Conservation (phyloP, 2,113 vertebrate species). For the Oncorhynchus mykiss region DNA sequence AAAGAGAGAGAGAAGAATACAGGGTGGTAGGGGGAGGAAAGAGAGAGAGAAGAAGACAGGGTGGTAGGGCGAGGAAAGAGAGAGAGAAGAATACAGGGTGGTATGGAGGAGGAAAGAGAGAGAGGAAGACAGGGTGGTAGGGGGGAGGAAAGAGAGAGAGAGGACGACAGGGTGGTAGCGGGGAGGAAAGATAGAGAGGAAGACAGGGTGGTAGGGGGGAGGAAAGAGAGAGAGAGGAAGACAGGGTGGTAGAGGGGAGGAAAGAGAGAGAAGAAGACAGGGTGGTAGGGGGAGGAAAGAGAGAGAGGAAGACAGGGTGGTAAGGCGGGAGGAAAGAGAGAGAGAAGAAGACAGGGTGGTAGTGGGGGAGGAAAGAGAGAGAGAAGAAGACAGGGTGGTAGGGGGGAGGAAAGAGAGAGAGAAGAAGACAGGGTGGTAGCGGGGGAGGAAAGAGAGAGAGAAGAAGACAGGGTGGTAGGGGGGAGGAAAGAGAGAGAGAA, state of each 20-base stretch:
- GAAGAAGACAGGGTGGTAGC: not conserved
- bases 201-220: too few species aligned
- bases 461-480: not conserved
- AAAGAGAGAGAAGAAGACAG: conserved; percentile 35
- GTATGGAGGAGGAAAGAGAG: conserved; percentile 16
- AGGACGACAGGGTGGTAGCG: conserved; percentile 2
- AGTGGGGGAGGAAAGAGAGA: too few species aligned
- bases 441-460: too few species aligned
- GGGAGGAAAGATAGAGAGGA: too few species aligned
- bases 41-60: too few species aligned
- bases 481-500: conserved; percentile 17
- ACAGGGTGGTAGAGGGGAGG: too few species aligned
- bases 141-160: conserved; percentile 15
- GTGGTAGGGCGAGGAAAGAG: too few species aligned
- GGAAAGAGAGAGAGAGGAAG: too few species aligned
- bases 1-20: too few species aligned
- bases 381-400: not conserved
- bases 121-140: conserved; percentile 17
- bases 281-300: too few species aligned
- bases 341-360: conserved; percentile 28
- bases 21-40: too few species aligned
- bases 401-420: conserved; percentile 20
- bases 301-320: conserved; percentile 29
- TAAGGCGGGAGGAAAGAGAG: not conserved
- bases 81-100: too few species aligned